Conservation (phyloP, 2,113 vertebrate genomes). For the Pandion haliaetus region DNA sequence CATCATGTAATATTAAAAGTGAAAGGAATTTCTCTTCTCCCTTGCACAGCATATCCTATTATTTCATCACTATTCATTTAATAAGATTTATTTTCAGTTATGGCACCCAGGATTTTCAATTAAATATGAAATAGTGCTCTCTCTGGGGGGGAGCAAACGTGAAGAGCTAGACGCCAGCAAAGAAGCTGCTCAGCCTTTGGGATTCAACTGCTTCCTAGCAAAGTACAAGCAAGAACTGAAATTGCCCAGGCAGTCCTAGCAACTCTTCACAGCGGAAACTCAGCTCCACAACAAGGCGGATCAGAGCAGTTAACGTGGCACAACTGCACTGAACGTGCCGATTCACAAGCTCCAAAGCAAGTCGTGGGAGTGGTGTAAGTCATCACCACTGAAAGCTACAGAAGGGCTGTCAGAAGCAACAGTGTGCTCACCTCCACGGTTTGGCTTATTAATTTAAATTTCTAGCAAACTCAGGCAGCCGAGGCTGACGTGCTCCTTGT, state of each 20-base stretch:
- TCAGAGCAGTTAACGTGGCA: background rate
- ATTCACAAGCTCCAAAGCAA: background rate
- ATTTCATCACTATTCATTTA: conserved; percentile 19
- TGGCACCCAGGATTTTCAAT: conserved; percentile 20
- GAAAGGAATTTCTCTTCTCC: background rate
- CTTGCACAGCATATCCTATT: background rate
- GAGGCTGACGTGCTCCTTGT: background rate
- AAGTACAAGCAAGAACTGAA: background rate
- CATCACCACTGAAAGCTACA: background rate
- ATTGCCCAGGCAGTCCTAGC: background rate
- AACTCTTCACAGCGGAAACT: background rate
- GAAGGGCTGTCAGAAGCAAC: background rate
- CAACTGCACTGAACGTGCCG: fast-evolving
- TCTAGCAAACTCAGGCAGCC: background rate
- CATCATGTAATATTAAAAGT: background rate
- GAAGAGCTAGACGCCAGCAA: background rate
- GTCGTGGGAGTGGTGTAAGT: background rate
- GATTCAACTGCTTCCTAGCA: background rate
- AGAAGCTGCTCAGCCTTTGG: background rate
- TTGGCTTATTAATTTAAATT: background rate
- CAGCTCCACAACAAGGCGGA: background rate
- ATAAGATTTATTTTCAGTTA: conserved; percentile 34
- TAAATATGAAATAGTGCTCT: conserved; percentile 2
- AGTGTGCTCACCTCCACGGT: background rate
- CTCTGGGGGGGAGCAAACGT: background rate